phyloP scores from a whole-genome alignment of 1,140 invertebrate genomes.

The Heterodera schachtii region DNA sequence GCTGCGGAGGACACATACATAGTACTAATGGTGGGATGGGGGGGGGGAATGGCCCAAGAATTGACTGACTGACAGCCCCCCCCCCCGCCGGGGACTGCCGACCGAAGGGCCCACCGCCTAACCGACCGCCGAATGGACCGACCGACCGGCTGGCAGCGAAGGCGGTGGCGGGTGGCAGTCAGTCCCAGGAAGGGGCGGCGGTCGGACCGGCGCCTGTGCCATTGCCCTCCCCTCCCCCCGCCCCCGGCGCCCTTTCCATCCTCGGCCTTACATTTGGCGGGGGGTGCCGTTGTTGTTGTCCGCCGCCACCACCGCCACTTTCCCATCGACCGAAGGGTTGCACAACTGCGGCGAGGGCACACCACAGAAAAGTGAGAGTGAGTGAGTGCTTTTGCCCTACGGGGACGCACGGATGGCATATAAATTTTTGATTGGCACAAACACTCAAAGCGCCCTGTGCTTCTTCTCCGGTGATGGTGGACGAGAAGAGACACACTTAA shows the following conservation, averaged over 20 bases:
- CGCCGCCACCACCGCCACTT: neutral
- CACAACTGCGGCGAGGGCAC: neutral
- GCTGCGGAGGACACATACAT: no score
- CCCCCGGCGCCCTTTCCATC: no score
- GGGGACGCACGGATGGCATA: neutral
- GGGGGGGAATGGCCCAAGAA: neutral
- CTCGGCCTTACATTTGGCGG: neutral
- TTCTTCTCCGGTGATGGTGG: neutral
- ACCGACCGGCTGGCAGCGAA: neutral
- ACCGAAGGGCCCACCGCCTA: no score
- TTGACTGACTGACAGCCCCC: neutral
- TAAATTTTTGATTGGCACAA: slow-evolving; percentile 3
- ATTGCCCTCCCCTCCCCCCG: neutral
- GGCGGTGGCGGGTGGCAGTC: no score
- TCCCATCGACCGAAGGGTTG: neutral
- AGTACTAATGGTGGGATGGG: no score
- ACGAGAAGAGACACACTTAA: neutral
- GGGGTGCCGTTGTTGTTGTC: neutral
- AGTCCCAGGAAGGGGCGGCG: neutral
- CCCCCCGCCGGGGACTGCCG: no score
- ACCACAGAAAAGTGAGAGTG: neutral
- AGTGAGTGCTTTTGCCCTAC: neutral
- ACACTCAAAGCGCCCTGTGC: neutral
- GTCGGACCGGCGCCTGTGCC: neutral
- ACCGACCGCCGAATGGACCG: neutral